These are phyloP conservation scores for Eupithecia centaureata DNA, from an alignment of 2,888 invertebrate species.

Conservation along the genomic window DNA sequence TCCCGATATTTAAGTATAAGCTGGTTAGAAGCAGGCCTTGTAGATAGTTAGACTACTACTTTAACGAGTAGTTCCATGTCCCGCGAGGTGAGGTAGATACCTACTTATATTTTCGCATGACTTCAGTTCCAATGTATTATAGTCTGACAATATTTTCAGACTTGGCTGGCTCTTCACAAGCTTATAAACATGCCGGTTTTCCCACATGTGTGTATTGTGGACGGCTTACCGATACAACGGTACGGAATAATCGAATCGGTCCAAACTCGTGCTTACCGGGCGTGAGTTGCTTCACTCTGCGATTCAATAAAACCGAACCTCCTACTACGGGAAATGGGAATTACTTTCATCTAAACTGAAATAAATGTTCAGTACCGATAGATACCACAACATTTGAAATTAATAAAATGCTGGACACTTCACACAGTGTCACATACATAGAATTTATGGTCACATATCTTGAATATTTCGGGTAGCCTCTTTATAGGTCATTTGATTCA, in stretches of 20 bases:
- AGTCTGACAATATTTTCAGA: constrained; percentile 2
- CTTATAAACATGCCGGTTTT: constrained; percentile 24
- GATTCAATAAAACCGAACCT: constrained; percentile 43
- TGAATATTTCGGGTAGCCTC: too few relatives aligned
- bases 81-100: not conserved
- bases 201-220: constrained; percentile 45
- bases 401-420: too few relatives aligned
- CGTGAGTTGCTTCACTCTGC: constrained; percentile 71
- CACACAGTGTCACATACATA: too few relatives aligned
- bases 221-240: constrained; percentile 61
- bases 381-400: not conserved
- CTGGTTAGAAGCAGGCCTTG: not conserved
- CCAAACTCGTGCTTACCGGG: constrained; percentile 70
- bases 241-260: constrained; percentile 75
- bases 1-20: too few relatives aligned
- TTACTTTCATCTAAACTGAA: not conserved
- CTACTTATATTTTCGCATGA: constrained; percentile 1
- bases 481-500: too few relatives aligned
- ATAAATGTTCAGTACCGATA: not conserved
- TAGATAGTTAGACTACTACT: too few relatives aligned
- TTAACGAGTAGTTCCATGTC: not conserved
- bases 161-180: constrained; percentile 14
- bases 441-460: too few relatives aligned
- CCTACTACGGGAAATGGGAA: constrained; percentile 36
- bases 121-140: not conserved